These are phyloP conservation scores for Capromys pilorides DNA, from an alignment of 2,797 vertebrate species.

Conservation along the genomic window DNA sequence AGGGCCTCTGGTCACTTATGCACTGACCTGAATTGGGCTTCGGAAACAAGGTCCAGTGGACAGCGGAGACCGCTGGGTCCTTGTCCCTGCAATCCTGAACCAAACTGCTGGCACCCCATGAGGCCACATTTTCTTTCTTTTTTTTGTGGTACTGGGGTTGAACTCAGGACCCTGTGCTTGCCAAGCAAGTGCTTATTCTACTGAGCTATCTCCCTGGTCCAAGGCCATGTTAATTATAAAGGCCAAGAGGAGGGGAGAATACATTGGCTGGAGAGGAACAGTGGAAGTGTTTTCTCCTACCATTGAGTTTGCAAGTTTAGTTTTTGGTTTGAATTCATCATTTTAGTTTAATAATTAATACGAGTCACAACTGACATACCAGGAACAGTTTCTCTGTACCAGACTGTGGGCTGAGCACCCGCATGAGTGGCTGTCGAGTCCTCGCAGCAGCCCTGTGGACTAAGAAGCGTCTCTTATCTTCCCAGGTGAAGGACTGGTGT, in stretches of 20 bases:
- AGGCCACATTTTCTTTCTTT: no score
- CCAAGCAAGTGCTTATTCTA: no score
- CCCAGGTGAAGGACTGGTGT: neutral
- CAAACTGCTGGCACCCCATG: neutral
- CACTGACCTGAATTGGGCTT: neutral
- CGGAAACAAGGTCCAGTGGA: neutral
- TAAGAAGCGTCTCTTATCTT: neutral
- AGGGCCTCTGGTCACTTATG: neutral
- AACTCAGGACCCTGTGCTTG: no score
- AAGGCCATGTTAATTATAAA: neutral
- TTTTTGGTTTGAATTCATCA: slow-evolving; percentile 16
- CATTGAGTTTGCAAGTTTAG: neutral
- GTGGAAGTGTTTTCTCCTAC: neutral
- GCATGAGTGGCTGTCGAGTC: neutral
- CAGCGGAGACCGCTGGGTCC: neutral
- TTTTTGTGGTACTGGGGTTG: no score
- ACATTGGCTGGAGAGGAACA: slow-evolving; percentile 8
- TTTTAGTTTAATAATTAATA: neutral
- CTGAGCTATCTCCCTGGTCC: no score
- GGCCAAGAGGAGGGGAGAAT: neutral
- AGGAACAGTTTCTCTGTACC: neutral
- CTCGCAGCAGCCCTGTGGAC: neutral
- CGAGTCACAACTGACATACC: neutral
- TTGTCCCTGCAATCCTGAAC: neutral
- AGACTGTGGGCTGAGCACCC: neutral